A percentile compares a stretch with the other conserved stretches of the same genome.
Evolutionary conservation across 2,797 vertebrate genomes (phyloP).

Genomic region (Oreortyx pictus): DNA sequence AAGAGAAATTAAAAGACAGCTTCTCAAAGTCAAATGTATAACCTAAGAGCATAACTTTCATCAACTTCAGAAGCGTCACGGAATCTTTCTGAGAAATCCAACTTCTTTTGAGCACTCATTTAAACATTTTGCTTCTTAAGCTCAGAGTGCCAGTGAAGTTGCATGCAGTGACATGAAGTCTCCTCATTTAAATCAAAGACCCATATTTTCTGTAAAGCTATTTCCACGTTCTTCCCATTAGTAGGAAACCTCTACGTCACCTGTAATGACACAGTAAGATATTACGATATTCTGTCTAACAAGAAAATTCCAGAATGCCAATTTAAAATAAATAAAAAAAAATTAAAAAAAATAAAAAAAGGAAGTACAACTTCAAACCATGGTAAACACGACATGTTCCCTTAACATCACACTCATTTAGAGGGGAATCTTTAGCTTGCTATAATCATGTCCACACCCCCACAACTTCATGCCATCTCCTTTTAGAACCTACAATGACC

Average conservation of each 20-base stretch:
- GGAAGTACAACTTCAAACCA: background rate
- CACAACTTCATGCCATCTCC: background rate
- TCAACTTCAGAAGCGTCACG: constrained; percentile 33
- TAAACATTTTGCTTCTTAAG: constrained; percentile 36
- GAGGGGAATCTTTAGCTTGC: constrained; percentile 17
- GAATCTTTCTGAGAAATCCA: constrained; percentile 30
- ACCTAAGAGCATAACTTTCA: background rate
- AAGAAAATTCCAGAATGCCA: constrained; percentile 10
- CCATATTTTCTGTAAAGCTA: constrained; percentile 50
- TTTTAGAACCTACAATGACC: background rate
- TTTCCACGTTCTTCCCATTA: constrained; percentile 68
- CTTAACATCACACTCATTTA: background rate
- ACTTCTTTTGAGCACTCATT: constrained; percentile 53
- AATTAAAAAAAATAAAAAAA: too few species aligned
- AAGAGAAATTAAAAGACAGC: constrained; percentile 22
- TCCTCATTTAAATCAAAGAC: constrained; percentile 45
- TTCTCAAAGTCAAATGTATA: constrained; percentile 49
- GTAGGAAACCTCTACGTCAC: constrained; percentile 13
- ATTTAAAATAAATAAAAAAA: background rate
- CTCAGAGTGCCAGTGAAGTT: constrained; percentile 59
- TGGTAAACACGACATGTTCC: constrained; percentile 13
- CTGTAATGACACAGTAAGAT: background rate
- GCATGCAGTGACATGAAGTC: constrained; percentile 56
- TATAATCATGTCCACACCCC: background rate
- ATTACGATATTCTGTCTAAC: constrained; percentile 12